A percentile compares a stretch with the other conserved stretches of the same genome.
These are phyloP conservation scores for Trichomycterus rosablanca DNA, from an alignment of 2,113 vertebrate genomes.

Conservation along the genomic window DNA sequence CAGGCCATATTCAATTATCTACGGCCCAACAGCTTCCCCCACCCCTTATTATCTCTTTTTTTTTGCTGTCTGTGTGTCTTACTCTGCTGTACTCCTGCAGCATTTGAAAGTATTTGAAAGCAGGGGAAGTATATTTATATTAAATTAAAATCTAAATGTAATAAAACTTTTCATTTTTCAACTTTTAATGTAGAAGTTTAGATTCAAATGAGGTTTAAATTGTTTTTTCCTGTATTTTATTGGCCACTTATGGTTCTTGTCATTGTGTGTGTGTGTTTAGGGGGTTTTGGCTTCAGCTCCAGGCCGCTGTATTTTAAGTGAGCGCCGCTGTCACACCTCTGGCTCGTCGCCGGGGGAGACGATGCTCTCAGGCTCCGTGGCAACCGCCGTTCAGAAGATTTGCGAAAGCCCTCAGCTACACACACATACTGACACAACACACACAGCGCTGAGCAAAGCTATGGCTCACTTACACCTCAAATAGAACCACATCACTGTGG, in stretches of 20 bases:
- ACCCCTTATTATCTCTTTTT: conserved; percentile 21
- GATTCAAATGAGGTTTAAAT: too few relatives aligned
- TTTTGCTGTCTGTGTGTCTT: conserved; percentile 45
- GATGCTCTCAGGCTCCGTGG: conserved; percentile 58
- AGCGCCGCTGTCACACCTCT: conserved; percentile 37
- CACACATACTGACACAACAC: conserved; percentile 39
- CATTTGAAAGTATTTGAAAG: too few relatives aligned
- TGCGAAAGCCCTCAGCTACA: conserved; percentile 46
- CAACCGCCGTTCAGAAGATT: conserved; percentile 58
- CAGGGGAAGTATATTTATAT: too few relatives aligned
- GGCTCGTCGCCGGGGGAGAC: conserved; percentile 56
- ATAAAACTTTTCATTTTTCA: too few relatives aligned
- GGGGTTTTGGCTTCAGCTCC: conserved; percentile 19
- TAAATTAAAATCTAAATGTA: too few relatives aligned
- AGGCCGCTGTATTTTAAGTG: conserved; percentile 43
- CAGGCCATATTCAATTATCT: conserved; percentile 72
- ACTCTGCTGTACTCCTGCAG: not conserved
- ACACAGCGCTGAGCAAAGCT: conserved; percentile 5
- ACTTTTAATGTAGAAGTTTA: too few relatives aligned
- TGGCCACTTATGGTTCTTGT: too few relatives aligned
- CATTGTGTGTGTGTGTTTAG: conserved; percentile 13
- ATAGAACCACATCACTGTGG: not conserved
- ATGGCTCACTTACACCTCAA: not conserved
- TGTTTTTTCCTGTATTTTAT: too few relatives aligned
- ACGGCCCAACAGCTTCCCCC: conserved; percentile 44